Evolutionary conservation across 2,113 vertebrate genomes (phyloP).

Genomic region (Oceanodroma tethys): DNA sequence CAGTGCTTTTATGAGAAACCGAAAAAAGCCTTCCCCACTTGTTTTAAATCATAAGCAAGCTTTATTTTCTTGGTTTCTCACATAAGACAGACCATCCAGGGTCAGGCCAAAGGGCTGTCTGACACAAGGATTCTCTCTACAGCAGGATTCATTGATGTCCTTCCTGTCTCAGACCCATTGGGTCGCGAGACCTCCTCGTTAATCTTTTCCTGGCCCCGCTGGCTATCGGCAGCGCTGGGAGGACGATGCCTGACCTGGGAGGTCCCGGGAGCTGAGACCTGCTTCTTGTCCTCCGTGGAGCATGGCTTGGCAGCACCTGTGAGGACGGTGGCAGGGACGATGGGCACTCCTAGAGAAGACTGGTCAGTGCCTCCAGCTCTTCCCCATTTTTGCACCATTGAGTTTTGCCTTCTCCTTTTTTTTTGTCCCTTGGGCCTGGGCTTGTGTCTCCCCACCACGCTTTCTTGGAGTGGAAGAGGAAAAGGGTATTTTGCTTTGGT

Average conservation of each 20-base stretch:
- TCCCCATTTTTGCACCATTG: neutral
- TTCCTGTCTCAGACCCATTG: neutral
- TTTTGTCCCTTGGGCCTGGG: neutral
- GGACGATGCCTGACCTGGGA: neutral
- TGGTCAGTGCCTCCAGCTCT: neutral
- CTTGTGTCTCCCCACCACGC: neutral
- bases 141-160: neutral
- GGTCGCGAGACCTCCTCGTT: neutral
- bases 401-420: neutral
- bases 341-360: neutral
- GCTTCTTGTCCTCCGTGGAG: rapidly evolving
- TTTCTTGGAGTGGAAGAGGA: neutral
- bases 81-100: neutral
- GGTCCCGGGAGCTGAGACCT: neutral
- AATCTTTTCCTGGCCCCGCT: neutral
- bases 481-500: neutral
- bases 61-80: neutral
- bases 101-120: neutral
- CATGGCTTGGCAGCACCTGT: neutral
- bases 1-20: neutral
- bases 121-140: neutral
- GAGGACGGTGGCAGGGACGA: neutral
- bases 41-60: neutral
- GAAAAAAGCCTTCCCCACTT: neutral
- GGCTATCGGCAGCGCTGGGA: rapidly evolving